Evolutionary conservation across 2,113 vertebrate genomes (phyloP).

Genomic region (Dicrurus megarhynchus): DNA sequence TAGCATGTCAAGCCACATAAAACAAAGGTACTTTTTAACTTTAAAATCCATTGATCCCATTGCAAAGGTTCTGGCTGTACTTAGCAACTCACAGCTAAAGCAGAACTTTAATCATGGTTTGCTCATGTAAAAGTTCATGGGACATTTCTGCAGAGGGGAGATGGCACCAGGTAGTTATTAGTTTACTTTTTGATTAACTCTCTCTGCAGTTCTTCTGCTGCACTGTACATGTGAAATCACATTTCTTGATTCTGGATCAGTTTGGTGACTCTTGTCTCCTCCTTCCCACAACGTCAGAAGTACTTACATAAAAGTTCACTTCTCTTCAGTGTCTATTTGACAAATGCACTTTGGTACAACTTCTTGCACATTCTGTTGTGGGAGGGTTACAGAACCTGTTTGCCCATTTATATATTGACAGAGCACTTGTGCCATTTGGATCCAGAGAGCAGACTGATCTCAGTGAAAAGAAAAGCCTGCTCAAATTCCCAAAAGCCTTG

Average conservation of each 20-base stretch:
- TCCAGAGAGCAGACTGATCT: not conserved
- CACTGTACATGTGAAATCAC: not conserved
- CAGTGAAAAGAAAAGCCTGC: conserved; percentile 40
- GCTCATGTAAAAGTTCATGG: not conserved
- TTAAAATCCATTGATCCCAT: not conserved
- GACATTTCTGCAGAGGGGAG: not conserved
- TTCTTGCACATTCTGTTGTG: not conserved
- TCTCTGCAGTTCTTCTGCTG: not conserved
- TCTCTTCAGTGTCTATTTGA: not conserved
- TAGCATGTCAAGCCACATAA: not conserved
- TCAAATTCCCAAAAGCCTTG: conserved; percentile 17
- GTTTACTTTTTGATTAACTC: not conserved
- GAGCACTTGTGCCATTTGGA: not conserved
- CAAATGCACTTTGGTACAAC: not conserved
- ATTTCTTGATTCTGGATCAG: not conserved
- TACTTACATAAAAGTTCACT: not conserved
- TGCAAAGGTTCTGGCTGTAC: not conserved
- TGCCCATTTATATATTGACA: not conserved
- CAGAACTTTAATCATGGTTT: not conserved
- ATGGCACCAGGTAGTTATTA: not conserved
- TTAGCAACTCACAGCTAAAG: not conserved
- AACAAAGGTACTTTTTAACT: not conserved
- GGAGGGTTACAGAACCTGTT: not conserved
- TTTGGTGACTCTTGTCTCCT: not conserved
- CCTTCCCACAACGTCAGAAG: not conserved